Conservation (phyloP, 2,797 vertebrate species). For the Apogon talboti region DNA sequence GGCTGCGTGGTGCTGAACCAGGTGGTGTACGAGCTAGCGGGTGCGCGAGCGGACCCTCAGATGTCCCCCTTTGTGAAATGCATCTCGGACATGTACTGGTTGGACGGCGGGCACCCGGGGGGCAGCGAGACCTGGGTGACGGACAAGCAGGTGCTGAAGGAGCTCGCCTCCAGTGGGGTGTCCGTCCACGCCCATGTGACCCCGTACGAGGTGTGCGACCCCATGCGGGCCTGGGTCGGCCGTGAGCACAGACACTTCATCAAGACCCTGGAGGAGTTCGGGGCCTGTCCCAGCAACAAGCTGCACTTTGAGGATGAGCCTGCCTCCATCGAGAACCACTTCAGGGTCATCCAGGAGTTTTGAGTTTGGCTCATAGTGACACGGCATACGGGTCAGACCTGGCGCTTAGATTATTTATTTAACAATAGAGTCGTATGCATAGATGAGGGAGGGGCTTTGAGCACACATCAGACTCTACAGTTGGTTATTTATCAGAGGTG, state of each 20-base stretch:
- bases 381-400: background rate
- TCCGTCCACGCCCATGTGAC: slow-evolving; percentile 93
- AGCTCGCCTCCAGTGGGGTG: slow-evolving; percentile 88
- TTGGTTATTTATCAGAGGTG: background rate
- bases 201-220: slow-evolving; percentile 94
- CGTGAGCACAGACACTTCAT: slow-evolving; percentile 92
- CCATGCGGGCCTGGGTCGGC: slow-evolving; percentile 97
- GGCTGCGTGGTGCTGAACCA: slow-evolving; percentile 99
- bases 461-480: background rate
- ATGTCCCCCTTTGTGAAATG: slow-evolving; percentile 83
- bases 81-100: slow-evolving; percentile 93
- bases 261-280: slow-evolving; percentile 88
- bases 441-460: slow-evolving; percentile 40
- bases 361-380: slow-evolving; percentile 54
- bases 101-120: slow-evolving; percentile 96
- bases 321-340: slow-evolving; percentile 94
- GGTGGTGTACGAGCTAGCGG: slow-evolving; percentile 91
- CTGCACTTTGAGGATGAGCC: slow-evolving; percentile 92
- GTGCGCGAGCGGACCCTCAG: slow-evolving; percentile 87
- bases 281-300: slow-evolving; percentile 84
- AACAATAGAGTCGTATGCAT: slow-evolving; percentile 20
- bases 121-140: slow-evolving; percentile 97
- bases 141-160: slow-evolving; percentile 85
- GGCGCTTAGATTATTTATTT: slow-evolving; percentile 14
- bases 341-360: slow-evolving; percentile 91